phyloP scores from a whole-genome alignment of 2,888 invertebrate species.

The Trissolcus japonicus region DNA sequence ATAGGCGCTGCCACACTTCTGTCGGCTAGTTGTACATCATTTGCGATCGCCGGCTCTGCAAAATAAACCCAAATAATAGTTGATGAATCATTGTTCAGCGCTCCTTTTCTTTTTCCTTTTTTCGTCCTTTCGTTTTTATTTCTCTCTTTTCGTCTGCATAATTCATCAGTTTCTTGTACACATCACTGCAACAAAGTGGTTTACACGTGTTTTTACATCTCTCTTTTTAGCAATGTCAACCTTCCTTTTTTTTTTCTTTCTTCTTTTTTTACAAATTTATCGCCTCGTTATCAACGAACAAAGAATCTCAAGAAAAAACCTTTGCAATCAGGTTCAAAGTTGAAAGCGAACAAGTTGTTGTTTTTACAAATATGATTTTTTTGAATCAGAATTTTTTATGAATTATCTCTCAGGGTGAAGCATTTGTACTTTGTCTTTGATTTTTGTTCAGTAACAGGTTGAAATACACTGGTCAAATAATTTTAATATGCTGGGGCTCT shows the following conservation, averaged over 20 bases:
- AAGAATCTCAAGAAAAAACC: too few species aligned
- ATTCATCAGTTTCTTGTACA: constrained; percentile 39
- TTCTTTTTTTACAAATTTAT: too few species aligned
- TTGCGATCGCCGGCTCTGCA: constrained; percentile 35
- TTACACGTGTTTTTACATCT: constrained; percentile 22
- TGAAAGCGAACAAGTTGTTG: too few species aligned
- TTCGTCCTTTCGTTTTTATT: constrained; percentile 1
- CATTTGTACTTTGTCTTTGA: too few species aligned
- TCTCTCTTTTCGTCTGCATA: constrained; percentile 13
- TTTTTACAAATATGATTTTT: too few species aligned
- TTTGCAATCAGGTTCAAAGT: too few species aligned
- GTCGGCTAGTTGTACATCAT: constrained; percentile 61
- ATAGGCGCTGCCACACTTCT: constrained; percentile 63
- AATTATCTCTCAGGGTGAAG: too few species aligned
- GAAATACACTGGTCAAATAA: constrained; percentile 1
- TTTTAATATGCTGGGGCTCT: constrained; percentile 19
- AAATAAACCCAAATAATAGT: constrained; percentile 43
- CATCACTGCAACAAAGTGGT: constrained; percentile 3
- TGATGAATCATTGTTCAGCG: constrained; percentile 47
- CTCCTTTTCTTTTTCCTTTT: constrained; percentile 24
- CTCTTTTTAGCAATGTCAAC: constrained; percentile 7
- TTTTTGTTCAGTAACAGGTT: too few species aligned
- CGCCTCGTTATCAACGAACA: too few species aligned
- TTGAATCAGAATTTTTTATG: too few species aligned
- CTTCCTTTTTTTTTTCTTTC: too few species aligned